Evolutionary conservation across 2,888 invertebrate species (phyloP).

Genomic region (Ophion ellenae): DNA sequence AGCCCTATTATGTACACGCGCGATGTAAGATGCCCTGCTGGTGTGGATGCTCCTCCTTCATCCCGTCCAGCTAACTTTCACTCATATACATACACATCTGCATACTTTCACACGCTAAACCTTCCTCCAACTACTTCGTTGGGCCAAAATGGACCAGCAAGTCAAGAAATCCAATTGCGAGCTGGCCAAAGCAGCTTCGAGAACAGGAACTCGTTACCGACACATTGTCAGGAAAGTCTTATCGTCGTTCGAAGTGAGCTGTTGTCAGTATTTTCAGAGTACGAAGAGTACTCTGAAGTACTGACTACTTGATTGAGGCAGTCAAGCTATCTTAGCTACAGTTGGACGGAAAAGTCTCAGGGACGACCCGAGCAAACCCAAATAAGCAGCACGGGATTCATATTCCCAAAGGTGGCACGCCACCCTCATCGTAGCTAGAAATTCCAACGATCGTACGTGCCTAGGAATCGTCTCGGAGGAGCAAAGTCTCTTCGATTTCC

Average conservation of each 20-base stretch:
- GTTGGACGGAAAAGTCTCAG: not conserved
- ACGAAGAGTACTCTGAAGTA: not conserved
- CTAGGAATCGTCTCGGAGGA: too few relatives aligned
- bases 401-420: too few relatives aligned
- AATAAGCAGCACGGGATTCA: too few relatives aligned
- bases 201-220: not conserved
- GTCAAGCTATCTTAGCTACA: too few relatives aligned
- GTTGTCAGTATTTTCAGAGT: not conserved
- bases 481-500: too few relatives aligned
- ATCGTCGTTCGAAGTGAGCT: not conserved
- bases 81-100: not conserved
- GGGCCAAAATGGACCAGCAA: conserved; percentile 12
- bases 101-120: not conserved
- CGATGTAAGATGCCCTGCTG: conserved; percentile 38
- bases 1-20: conserved; percentile 55
- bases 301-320: too few relatives aligned
- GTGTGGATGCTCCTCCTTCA: conserved; percentile 19
- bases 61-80: conserved; percentile 8
- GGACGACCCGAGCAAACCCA: too few relatives aligned
- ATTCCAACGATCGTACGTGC: too few relatives aligned
- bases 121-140: conserved; percentile 38
- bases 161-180: conserved; percentile 14
- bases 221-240: not conserved
- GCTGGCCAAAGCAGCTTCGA: not conserved
- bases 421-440: too few relatives aligned